phyloP scores from a whole-genome alignment of 1,140 invertebrate genomes.

The Triops cancriformis region DNA sequence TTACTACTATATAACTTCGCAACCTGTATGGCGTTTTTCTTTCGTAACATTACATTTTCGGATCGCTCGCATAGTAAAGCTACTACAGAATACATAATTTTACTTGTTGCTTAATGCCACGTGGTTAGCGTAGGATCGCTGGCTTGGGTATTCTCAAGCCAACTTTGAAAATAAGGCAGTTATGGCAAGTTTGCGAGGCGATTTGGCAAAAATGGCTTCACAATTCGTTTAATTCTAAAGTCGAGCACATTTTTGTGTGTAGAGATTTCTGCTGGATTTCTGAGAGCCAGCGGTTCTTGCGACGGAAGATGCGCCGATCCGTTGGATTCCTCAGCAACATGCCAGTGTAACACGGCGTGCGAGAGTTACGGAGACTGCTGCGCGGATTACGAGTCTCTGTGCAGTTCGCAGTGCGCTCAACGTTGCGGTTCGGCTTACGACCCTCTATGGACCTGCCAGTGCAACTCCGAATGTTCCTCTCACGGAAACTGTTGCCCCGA shows the following conservation, averaged over 20 bases:
- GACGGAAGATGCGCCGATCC: constrained; percentile 19
- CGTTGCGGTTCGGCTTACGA: constrained; percentile 25
- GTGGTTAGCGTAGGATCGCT: too few species aligned
- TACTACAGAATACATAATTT: too few species aligned
- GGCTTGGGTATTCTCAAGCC: too few species aligned
- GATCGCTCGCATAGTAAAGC: too few species aligned
- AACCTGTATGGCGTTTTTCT: too few species aligned
- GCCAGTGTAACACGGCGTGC: constrained; percentile 28
- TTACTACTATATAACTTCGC: too few species aligned
- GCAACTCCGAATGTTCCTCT: constrained; percentile 22
- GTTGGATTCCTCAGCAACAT: constrained; percentile 14
- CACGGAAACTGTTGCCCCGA: constrained; percentile 27
- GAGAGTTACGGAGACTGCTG: constrained; percentile 25
- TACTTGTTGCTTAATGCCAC: too few species aligned
- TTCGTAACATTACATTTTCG: too few species aligned
- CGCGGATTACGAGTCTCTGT: constrained; percentile 18
- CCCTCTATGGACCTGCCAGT: constrained; percentile 24
- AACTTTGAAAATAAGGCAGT: too few species aligned
- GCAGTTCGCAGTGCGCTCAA: constrained; percentile 21
- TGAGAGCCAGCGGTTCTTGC: constrained; percentile 18
- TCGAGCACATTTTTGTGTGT: not conserved
- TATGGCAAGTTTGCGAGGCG: too few species aligned
- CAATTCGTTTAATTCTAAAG: not conserved
- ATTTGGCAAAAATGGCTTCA: too few species aligned
- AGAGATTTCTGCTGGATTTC: not conserved